Conservation (phyloP, 2,888 invertebrate species). For the Papilio elwesi region DNA sequence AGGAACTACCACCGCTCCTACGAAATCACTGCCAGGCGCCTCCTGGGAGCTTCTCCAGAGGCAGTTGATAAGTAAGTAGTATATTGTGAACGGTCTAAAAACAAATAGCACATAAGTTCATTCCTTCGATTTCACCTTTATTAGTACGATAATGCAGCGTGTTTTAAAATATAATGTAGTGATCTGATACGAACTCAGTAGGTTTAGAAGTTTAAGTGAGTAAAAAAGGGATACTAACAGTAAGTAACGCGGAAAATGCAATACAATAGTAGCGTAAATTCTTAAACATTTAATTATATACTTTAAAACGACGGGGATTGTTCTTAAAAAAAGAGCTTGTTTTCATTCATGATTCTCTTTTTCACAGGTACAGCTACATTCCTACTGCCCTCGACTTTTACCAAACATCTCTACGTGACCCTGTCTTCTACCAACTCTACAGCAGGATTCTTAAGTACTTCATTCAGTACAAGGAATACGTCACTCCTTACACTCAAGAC, state of each 20-base stretch:
- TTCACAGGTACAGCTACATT: conserved; percentile 67
- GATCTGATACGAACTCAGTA: too few species aligned
- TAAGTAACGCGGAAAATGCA: too few species aligned
- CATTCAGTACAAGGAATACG: conserved; percentile 84
- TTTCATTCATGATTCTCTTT: conserved; percentile 31
- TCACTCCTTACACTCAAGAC: conserved; percentile 83
- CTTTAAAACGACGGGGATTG: too few species aligned
- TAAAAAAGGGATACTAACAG: too few species aligned
- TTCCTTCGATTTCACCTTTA: neutral
- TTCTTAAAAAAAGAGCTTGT: neutral
- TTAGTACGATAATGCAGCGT: too few species aligned
- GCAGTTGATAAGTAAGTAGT: conserved; percentile 47
- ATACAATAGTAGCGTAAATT: too few species aligned
- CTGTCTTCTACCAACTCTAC: conserved; percentile 88
- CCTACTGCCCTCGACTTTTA: conserved; percentile 86
- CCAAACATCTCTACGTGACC: conserved; percentile 87
- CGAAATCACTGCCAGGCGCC: conserved; percentile 81
- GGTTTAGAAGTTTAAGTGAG: too few species aligned
- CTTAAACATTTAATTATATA: too few species aligned
- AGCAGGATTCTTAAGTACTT: conserved; percentile 84
- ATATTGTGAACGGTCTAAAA: neutral
- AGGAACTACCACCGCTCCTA: conserved; percentile 80
- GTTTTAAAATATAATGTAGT: too few species aligned
- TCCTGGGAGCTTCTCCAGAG: conserved; percentile 56
- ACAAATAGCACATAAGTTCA: neutral